Evolutionary conservation across 2,113 vertebrate genomes (phyloP).

Genomic region (Lampris incognitus): DNA sequence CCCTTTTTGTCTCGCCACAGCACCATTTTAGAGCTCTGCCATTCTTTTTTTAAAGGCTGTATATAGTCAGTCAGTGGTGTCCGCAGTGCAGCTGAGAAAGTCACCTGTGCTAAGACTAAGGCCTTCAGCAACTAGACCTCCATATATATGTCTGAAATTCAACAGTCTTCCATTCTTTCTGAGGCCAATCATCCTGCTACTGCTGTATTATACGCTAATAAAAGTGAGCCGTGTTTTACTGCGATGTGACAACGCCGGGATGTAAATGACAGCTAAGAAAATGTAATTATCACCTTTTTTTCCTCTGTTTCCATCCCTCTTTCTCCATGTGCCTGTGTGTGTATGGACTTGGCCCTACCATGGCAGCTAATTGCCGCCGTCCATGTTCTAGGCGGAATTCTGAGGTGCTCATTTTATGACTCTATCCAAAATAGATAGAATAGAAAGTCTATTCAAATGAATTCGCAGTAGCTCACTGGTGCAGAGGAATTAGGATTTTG

Average conservation of each 20-base stretch:
- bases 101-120: constrained; percentile 31
- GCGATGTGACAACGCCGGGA: constrained; percentile 6
- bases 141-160: no score
- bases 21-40: constrained; percentile 75
- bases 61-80: constrained; percentile 17
- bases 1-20: constrained; percentile 60
- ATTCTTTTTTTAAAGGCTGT: constrained; percentile 47
- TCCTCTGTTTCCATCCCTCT: background rate
- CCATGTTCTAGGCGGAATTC: no score
- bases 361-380: no score
- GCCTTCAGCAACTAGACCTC: background rate
- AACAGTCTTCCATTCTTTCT: no score
- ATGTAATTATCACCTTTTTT: constrained; percentile 29
- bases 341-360: no score
- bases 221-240: constrained; percentile 5
- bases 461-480: no score
- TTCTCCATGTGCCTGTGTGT: background rate
- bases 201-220: background rate
- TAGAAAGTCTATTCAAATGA: no score
- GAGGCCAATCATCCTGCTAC: background rate
- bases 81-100: constrained; percentile 28
- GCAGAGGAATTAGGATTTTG: no score
- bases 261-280: constrained; percentile 32
- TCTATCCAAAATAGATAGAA: no score
- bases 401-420: no score